A percentile compares a stretch with the other conserved stretches of the same genome.
Evolutionary conservation across 2,797 vertebrate species (phyloP).

Genomic region (Zonotrichia albicollis): DNA sequence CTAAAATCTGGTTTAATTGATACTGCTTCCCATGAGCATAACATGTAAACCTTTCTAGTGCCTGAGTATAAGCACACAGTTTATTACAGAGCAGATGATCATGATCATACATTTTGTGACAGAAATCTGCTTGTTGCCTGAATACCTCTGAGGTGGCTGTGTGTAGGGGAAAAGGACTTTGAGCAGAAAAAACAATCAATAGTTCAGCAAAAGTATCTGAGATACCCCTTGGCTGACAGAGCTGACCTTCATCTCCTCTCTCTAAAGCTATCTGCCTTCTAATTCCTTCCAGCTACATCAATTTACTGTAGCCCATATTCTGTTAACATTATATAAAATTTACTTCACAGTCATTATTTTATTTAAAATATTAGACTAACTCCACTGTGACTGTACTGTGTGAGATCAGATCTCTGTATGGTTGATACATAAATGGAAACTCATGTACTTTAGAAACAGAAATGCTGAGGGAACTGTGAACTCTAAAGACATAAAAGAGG

Average conservation of each 20-base stretch:
- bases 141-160: background rate
- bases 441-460: background rate
- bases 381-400: background rate
- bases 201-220: background rate
- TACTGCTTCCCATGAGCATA: background rate
- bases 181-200: background rate
- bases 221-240: background rate
- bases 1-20: background rate
- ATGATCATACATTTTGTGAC: background rate
- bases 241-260: background rate
- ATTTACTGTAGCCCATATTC: background rate
- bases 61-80: rapidly evolving
- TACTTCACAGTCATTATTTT: constrained; percentile 12
- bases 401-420: background rate
- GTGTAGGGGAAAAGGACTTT: background rate
- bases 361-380: constrained; percentile 13
- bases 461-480: background rate
- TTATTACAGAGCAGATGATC: background rate
- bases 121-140: background rate
- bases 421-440: background rate
- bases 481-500: background rate
- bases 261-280: background rate
- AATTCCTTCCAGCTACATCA: background rate
- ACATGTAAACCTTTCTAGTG: background rate
- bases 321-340: background rate